Evolutionary conservation across 1,140 invertebrate genomes (phyloP), one percentile per base, ranked within the genome.

Genomic region (Archivesica marissinica): DNA sequence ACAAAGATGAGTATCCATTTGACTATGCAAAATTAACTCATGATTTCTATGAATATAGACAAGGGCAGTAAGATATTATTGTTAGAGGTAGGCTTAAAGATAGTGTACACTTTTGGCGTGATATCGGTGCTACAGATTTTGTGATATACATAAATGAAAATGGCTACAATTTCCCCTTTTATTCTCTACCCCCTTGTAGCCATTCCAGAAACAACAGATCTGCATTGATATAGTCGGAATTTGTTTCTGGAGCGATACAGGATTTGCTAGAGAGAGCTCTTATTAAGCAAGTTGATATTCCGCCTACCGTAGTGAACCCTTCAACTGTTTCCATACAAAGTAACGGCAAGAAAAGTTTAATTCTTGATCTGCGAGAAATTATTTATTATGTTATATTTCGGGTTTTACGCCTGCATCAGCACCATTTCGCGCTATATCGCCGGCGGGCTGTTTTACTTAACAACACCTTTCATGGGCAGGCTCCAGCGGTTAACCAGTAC

Each of bases 91-190:
- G 70, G 23, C 17, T 52, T 4, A 52, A 20, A 23, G 17, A 52
- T n/a, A 52, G 23, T 52, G 4, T 52, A 52, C 4, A 7, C 17
- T 52, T 52, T 52, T 52, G 50, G 50, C 50, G 23, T n/a, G 4
- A 52, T 7, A 56, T 68, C 30, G 35, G 50, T 9, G 25, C 54
- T 76, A 59, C 44, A 76, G 66, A 72, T 7, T 84, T 75, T 38
- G 41, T 76, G 59, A 35, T 75, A 4, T 68, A 75, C 59, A 30
- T 72, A 0, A 75, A 76, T n/a, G 38, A 75, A 47, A 44, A 41
- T 50, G 79, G 64, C 15, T 70, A 82, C 72, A 81, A 70, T 6
- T 52, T 82, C 0, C 81, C 81, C 39, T 61, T 84, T 44, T 75
- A 61, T 64, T 59, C 81, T 9, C 20, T 28, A 41, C 81, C 68